These are phyloP conservation scores for Orussus abietinus DNA, from an alignment of 1,140 invertebrate species.

Conservation along the genomic window DNA sequence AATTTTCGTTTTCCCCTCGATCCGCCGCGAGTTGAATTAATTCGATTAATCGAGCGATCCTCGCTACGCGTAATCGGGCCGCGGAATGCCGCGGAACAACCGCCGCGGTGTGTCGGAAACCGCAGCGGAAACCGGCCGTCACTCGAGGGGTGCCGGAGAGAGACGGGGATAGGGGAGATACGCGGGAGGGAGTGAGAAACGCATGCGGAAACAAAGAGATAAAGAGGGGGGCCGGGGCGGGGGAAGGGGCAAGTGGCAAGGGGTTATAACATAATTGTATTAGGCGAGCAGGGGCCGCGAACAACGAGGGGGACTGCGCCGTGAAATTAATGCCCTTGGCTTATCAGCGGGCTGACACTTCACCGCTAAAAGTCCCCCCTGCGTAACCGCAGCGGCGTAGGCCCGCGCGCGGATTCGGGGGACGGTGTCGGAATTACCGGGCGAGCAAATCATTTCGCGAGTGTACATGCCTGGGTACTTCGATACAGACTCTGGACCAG, in stretches of 20 bases:
- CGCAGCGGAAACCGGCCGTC: too few relatives aligned
- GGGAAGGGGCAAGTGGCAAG: constrained; percentile 28
- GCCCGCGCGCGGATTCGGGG: neutral
- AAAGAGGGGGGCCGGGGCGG: constrained; percentile 13
- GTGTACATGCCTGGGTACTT: too few relatives aligned
- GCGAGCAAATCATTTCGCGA: constrained; percentile 2
- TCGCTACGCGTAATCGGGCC: too few relatives aligned
- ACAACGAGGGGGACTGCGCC: constrained; percentile 28
- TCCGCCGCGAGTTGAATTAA: too few relatives aligned
- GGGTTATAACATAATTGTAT: constrained; percentile 53
- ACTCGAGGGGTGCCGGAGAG: too few relatives aligned
- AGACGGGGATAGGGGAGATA: too few relatives aligned
- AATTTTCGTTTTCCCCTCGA: too few relatives aligned
- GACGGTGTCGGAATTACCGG: constrained; percentile 18
- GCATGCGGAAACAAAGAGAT: constrained; percentile 18
- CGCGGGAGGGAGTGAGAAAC: constrained; percentile 13
- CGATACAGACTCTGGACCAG: too few relatives aligned
- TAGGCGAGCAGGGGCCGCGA: constrained; percentile 38
- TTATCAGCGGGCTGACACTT: constrained; percentile 49
- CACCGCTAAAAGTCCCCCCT: constrained; percentile 40
- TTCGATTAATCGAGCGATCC: too few relatives aligned
- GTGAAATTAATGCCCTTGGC: constrained; percentile 51
- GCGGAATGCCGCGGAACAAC: too few relatives aligned
- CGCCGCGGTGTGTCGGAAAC: too few relatives aligned
- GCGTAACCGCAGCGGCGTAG: constrained; percentile 27